Percentiles rank a stretch among this genome's conserved stretches.
Conservation (phyloP, 2,113 vertebrate species). For the Eclectus roratus region DNA sequence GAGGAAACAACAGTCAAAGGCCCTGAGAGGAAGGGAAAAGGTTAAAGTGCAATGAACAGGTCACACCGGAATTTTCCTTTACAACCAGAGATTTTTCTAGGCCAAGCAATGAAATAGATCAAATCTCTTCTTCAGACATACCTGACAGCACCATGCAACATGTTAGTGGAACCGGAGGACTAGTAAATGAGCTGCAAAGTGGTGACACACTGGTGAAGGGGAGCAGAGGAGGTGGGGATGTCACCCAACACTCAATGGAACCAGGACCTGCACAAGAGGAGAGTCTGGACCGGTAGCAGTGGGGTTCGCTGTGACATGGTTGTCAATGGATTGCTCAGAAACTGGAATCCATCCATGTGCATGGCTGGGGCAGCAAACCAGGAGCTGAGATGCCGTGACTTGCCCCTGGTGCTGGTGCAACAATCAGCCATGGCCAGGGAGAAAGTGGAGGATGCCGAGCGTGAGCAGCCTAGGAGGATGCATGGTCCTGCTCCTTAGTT, state of each 20-base stretch:
- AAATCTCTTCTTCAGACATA: neutral
- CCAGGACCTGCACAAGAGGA: neutral
- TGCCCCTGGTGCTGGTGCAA: neutral
- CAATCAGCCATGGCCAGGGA: fast-evolving
- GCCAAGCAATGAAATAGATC: neutral
- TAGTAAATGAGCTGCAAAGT: neutral
- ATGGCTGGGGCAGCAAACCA: neutral
- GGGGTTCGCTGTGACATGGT: neutral
- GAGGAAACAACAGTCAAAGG: neutral
- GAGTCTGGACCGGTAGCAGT: fast-evolving
- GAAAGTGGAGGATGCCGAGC: neutral
- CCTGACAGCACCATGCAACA: fast-evolving
- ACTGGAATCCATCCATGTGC: neutral
- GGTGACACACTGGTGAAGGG: fast-evolving
- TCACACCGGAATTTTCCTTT: neutral
- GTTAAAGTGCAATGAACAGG: neutral
- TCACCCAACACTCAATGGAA: neutral
- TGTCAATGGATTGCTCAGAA: neutral
- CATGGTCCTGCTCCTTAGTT: neutral
- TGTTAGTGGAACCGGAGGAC: neutral
- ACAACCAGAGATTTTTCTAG: neutral
- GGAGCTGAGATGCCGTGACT: fast-evolving
- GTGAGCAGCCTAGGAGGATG: neutral
- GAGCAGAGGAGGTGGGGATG: neutral
- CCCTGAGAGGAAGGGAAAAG: neutral